Evolutionary conservation across 2,888 invertebrate species (phyloP).

Genomic region (Stratiomys singularior): DNA sequence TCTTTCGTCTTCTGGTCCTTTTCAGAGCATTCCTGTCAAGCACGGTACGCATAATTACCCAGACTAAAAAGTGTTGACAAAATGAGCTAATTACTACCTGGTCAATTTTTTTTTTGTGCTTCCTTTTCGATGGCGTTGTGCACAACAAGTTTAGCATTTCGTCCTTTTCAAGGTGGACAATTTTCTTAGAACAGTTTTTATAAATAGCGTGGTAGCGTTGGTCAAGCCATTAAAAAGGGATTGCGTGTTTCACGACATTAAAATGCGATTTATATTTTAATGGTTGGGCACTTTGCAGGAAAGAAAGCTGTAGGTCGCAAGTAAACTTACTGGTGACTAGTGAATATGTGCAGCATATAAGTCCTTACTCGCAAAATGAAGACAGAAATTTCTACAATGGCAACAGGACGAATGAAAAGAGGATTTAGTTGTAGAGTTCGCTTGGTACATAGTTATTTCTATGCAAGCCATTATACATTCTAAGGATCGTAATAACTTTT

Average conservation of each 20-base stretch:
- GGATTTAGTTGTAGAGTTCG: no score
- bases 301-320: neutral
- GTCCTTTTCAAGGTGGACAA: neutral
- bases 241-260: slow-evolving; percentile 32
- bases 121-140: no score
- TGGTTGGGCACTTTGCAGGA: slow-evolving; percentile 19
- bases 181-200: neutral
- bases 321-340: neutral
- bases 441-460: neutral
- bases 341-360: neutral
- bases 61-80: slow-evolving; percentile 37
- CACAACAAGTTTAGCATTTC: slow-evolving; percentile 5
- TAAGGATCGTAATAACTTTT: neutral
- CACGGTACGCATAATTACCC: slow-evolving; percentile 20
- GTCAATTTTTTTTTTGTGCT: no score
- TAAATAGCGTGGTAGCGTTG: neutral
- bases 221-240: slow-evolving; percentile 15
- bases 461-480: neutral
- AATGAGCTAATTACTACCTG: slow-evolving; percentile 39
- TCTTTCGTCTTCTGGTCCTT: neutral
- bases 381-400: no score
- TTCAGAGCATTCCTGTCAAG: no score
- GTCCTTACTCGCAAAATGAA: neutral
- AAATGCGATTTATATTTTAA: slow-evolving; percentile 16
- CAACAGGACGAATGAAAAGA: no score